Percentiles rank a stretch among this genome's conserved stretches.
phyloP scores from a whole-genome alignment of 2,797 vertebrate genomes.

The Melanotaenia trifasciata region DNA sequence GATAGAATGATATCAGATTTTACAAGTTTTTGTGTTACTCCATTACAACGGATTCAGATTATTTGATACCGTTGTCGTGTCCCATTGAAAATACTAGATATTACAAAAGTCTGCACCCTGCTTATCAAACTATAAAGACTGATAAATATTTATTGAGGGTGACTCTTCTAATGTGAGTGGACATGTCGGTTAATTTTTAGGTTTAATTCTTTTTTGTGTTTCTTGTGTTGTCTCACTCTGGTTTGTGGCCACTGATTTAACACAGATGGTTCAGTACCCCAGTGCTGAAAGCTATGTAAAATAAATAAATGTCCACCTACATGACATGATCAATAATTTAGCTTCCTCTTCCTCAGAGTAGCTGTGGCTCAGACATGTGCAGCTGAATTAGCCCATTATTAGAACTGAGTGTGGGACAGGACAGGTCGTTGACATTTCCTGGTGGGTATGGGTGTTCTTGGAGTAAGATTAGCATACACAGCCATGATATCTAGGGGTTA shows the following conservation, averaged over 20 bases:
- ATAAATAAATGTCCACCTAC: not conserved
- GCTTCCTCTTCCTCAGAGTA: not conserved
- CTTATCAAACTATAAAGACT: too few relatives aligned
- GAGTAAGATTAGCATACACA: not conserved
- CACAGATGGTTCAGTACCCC: too few relatives aligned
- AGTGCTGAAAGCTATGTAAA: too few relatives aligned
- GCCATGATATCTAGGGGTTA: too few relatives aligned
- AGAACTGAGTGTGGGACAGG: not conserved
- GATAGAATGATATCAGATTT: not conserved
- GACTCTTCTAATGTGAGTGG: too few relatives aligned
- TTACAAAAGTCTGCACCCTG: not conserved
- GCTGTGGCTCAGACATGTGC: not conserved
- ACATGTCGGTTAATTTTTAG: too few relatives aligned
- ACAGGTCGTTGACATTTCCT: not conserved
- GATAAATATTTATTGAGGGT: too few relatives aligned
- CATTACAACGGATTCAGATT: not conserved
- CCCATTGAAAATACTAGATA: not conserved
- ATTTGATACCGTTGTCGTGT: not conserved
- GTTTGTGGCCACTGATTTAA: too few relatives aligned
- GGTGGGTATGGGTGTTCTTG: not conserved
- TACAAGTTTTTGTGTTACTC: not conserved
- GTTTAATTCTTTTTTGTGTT: too few relatives aligned
- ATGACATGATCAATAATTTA: not conserved
- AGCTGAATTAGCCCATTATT: not conserved
- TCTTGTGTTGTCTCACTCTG: too few relatives aligned